Evolutionary conservation across 2,888 invertebrate genomes (phyloP).

Genomic region (Campopleginae sp.): DNA sequence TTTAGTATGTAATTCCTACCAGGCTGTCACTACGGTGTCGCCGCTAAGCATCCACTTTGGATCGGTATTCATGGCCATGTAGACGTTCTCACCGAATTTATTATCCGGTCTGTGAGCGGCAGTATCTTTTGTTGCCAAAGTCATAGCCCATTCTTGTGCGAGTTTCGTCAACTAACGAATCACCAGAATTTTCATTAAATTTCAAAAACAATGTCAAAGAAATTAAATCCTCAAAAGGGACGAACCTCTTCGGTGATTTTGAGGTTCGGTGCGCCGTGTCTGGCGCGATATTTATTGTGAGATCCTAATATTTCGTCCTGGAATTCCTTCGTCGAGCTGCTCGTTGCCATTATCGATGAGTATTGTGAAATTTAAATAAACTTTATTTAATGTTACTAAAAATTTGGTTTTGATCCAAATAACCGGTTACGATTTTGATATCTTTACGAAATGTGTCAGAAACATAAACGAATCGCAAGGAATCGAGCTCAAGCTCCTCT

Average conservation of each 20-base stretch:
- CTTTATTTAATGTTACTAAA: background rate
- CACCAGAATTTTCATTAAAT: background rate
- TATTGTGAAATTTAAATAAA: background rate
- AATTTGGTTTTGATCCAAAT: conserved; percentile 11
- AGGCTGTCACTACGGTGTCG: conserved; percentile 71
- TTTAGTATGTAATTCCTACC: conserved; percentile 70
- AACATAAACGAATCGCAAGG: conserved; percentile 8
- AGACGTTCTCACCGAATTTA: conserved; percentile 79
- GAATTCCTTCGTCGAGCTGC: conserved; percentile 67
- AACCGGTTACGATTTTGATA: conserved; percentile 8
- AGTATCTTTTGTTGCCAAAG: conserved; percentile 71
- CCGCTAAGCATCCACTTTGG: conserved; percentile 69
- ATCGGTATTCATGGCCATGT: conserved; percentile 64
- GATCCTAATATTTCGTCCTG: conserved; percentile 71
- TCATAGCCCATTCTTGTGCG: conserved; percentile 78
- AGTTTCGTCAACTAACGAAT: conserved; percentile 74
- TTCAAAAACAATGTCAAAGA: background rate
- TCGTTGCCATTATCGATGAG: conserved; percentile 28
- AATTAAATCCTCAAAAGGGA: background rate
- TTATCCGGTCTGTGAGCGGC: conserved; percentile 72
- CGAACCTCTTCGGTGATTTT: conserved; percentile 74
- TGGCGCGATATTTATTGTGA: conserved; percentile 77
- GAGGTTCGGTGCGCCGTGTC: conserved; percentile 75
- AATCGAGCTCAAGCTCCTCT: background rate
- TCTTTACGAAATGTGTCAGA: conserved; percentile 51